Percentiles rank a stretch among this genome's conserved stretches.
phyloP scores from a whole-genome alignment of 2,888 invertebrate genomes.

The Rhimphoctona megacephalus region DNA sequence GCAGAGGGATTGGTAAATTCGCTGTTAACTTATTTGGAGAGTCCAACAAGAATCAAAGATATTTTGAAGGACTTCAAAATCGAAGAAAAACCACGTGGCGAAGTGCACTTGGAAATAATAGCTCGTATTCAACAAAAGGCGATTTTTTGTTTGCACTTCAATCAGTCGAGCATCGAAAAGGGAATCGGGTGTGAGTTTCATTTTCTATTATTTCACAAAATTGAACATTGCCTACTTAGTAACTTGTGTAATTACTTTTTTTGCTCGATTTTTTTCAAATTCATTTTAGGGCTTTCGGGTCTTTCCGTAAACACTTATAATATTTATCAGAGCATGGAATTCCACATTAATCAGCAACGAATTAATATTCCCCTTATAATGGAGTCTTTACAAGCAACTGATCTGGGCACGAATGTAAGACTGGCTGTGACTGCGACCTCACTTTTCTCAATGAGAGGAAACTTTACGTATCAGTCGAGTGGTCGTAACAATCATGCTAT shows the following conservation, averaged over 20 bases:
- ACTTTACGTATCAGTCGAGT: constrained; percentile 87
- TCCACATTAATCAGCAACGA: constrained; percentile 86
- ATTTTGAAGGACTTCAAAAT: constrained; percentile 85
- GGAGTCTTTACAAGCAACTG: constrained; percentile 86
- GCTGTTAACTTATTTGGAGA: constrained; percentile 85
- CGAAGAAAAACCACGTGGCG: constrained; percentile 83
- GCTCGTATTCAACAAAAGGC: constrained; percentile 89
- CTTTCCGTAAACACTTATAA: constrained; percentile 74
- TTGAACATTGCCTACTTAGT: not conserved
- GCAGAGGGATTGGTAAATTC: constrained; percentile 85
- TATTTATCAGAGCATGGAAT: constrained; percentile 82
- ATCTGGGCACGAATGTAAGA: constrained; percentile 88
- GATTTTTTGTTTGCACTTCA: constrained; percentile 89
- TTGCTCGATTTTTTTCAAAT: not conserved
- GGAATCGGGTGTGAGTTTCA: constrained; percentile 88
- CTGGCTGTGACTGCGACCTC: constrained; percentile 86
- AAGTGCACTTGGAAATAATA: constrained; percentile 89
- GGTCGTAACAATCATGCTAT: constrained; percentile 87
- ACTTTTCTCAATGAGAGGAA: constrained; percentile 89
- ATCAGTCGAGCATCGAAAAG: constrained; percentile 88
- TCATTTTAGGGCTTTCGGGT: not conserved
- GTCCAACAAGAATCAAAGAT: constrained; percentile 86
- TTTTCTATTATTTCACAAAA: constrained; percentile 11
- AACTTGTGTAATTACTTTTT: constrained; percentile 14
- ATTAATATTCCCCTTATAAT: constrained; percentile 87